Conservation (phyloP, 2,797 vertebrate genomes). For the Xerus rutilus region DNA sequence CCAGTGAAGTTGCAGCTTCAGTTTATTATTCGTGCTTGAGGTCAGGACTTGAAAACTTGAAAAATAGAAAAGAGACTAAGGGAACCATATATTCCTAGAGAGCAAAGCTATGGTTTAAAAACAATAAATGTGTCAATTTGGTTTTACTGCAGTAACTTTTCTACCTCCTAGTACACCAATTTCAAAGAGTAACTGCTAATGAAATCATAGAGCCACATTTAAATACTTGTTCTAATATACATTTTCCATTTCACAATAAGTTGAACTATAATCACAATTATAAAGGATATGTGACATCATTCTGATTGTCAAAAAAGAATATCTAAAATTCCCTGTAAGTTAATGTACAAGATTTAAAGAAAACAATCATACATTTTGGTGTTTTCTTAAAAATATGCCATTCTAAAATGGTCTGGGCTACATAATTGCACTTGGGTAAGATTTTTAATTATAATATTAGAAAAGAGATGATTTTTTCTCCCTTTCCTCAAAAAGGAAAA, state of each 20-base stretch:
- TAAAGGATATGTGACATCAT: constrained; percentile 4
- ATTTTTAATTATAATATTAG: constrained; percentile 44
- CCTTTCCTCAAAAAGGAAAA: background rate
- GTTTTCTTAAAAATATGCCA: constrained; percentile 48
- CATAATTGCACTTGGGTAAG: background rate
- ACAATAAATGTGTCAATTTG: constrained; percentile 33
- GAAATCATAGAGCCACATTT: constrained; percentile 37
- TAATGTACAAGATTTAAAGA: constrained; percentile 1
- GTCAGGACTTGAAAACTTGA: constrained; percentile 42
- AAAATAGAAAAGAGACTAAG: constrained; percentile 38
- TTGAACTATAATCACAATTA: constrained; percentile 46
- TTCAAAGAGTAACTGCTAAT: background rate
- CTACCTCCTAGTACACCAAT: background rate
- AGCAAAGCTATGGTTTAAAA: constrained; percentile 14
- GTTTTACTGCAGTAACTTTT: constrained; percentile 17
- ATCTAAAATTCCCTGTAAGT: constrained; percentile 15
- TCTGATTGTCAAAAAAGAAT: constrained; percentile 15
- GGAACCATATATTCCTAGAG: background rate
- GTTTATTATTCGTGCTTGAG: constrained; percentile 39
- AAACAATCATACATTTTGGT: background rate
- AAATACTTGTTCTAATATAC: constrained; percentile 45
- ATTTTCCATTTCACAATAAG: constrained; percentile 53
- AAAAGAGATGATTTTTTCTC: constrained; percentile 31
- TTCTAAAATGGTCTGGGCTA: background rate
- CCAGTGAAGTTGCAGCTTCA: constrained; percentile 6